Conservation (phyloP, 1,140 invertebrate species). For the Drosophila sulfurigaster region DNA sequence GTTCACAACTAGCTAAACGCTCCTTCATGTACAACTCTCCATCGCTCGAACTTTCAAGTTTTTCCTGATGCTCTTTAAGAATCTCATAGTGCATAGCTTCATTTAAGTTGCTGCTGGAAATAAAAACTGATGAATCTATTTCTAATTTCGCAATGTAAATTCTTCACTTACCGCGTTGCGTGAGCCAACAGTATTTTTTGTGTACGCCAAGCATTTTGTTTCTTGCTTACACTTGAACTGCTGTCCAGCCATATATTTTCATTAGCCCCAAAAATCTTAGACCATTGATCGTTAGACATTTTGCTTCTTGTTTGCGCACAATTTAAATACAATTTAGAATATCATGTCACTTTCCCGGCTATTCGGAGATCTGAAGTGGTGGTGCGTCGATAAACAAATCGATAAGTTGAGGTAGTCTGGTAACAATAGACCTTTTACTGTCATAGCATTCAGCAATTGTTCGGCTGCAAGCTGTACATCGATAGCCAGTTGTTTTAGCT, state of each 20-base stretch:
- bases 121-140: not conserved
- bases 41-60: not conserved
- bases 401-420: not conserved
- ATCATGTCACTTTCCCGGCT: conserved; percentile 1
- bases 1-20: conserved; percentile 41
- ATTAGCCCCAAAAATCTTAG: conserved; percentile 22
- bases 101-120: not conserved
- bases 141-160: not conserved
- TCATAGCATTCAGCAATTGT: conserved; percentile 19
- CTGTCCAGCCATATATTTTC: conserved; percentile 33
- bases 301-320: not conserved
- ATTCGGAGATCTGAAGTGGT: conserved; percentile 7
- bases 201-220: conserved; percentile 59
- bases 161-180: conserved; percentile 31
- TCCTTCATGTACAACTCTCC: not conserved
- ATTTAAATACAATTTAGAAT: conserved; percentile 3
- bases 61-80: conserved; percentile 45
- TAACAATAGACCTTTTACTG: not conserved
- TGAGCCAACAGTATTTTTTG: conserved; percentile 56
- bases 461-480: not conserved
- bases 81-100: conserved; percentile 3
- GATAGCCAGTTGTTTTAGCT: not conserved
- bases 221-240: not conserved
- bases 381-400: conserved; percentile 14
- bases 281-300: conserved; percentile 35